phyloP scores from a whole-genome alignment of 2,888 invertebrate genomes.

The Tachystola acroxantha region DNA sequence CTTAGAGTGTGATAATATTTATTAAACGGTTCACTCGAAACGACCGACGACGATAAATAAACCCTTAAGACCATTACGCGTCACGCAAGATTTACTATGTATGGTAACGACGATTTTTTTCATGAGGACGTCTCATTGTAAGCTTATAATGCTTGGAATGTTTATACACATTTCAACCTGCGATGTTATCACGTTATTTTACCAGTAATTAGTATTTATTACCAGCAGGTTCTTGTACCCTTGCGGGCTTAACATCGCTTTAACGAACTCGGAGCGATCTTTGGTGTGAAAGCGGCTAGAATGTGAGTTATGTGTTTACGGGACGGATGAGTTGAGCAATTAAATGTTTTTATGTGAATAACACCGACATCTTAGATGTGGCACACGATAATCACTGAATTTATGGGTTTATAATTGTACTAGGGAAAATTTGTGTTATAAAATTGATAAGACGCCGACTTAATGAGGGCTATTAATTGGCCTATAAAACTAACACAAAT shows the following conservation, averaged over 20 bases:
- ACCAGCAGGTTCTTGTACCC: slow-evolving; percentile 42
- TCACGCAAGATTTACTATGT: slow-evolving; percentile 72
- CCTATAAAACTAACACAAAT: neutral
- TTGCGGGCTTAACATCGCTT: slow-evolving; percentile 29
- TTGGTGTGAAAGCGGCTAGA: slow-evolving; percentile 56
- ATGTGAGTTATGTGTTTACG: slow-evolving; percentile 60
- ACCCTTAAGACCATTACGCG: slow-evolving; percentile 64
- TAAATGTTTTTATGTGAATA: slow-evolving; percentile 59
- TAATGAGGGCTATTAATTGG: neutral
- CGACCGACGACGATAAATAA: slow-evolving; percentile 69
- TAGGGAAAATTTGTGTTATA: slow-evolving; percentile 17
- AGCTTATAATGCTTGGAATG: slow-evolving; percentile 48
- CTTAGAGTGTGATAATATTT: slow-evolving; percentile 75
- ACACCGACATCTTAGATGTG: slow-evolving; percentile 51
- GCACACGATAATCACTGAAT: slow-evolving; percentile 54
- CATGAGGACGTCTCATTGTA: slow-evolving; percentile 37
- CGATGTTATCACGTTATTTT: slow-evolving; percentile 72
- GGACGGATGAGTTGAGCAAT: slow-evolving; percentile 66
- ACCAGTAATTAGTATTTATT: slow-evolving; percentile 77
- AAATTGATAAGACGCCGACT: neutral
- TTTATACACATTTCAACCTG: slow-evolving; percentile 36
- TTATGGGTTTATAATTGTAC: slow-evolving; percentile 50
- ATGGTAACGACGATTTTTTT: slow-evolving; percentile 54
- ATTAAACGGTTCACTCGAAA: slow-evolving; percentile 71
- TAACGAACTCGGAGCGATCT: slow-evolving; percentile 40